phyloP scores from a whole-genome alignment of 92 coral and sea anemone species.

The Parazoanthus swiftii region DNA sequence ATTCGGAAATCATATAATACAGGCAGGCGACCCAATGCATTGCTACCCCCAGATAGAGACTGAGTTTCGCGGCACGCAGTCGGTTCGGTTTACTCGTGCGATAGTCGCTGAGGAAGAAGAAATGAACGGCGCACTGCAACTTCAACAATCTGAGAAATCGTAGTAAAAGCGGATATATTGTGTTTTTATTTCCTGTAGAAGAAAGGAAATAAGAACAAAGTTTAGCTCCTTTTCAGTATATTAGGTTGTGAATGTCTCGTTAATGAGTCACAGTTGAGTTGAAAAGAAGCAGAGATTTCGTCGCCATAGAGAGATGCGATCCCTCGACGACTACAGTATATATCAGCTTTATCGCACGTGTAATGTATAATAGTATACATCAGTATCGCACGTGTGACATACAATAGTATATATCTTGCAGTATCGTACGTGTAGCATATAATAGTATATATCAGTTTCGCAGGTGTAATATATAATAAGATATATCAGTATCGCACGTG shows the following conservation, averaged over 20 bases:
- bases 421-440: no score
- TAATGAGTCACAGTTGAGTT: no score
- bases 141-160: slow-evolving; percentile 82
- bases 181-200: not conserved
- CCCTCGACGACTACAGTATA: no score
- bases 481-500: no score
- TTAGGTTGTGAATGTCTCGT: not conserved
- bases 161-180: slow-evolving; percentile 43
- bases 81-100: slow-evolving; percentile 93
- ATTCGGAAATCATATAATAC: slow-evolving; percentile 90
- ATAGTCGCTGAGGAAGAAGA: slow-evolving; percentile 87
- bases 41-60: slow-evolving; percentile 85
- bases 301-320: no score
- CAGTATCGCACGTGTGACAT: no score
- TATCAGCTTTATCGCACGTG: no score
- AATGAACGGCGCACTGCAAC: slow-evolving; percentile 76
- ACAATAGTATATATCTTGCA: no score
- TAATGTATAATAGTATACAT: no score
- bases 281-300: no score
- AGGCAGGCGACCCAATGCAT: slow-evolving; percentile 97
- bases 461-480: no score
- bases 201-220: slow-evolving; percentile 32
- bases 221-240: not conserved
- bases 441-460: no score
- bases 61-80: slow-evolving; percentile 83